Evolutionary conservation across 2,888 invertebrate genomes (phyloP).

Genomic region (Abrostola triplasia): DNA sequence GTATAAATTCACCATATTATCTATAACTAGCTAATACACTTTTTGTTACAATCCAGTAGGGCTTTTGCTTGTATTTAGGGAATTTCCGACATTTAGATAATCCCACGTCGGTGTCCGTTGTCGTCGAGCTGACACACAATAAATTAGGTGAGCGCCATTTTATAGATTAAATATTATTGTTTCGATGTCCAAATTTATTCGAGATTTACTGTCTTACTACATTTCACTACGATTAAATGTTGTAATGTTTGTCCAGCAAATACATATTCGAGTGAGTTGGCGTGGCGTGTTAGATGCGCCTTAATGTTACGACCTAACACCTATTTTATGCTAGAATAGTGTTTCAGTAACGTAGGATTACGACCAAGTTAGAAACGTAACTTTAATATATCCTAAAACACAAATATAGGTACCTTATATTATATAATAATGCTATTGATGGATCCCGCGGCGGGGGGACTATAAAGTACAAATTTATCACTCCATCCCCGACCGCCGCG

Average conservation of each 20-base stretch:
- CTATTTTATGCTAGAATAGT: conserved; percentile 82
- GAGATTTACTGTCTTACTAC: conserved; percentile 75
- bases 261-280: conserved; percentile 60
- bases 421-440: conserved; percentile 71
- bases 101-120: conserved; percentile 39
- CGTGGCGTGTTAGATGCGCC: conserved; percentile 62
- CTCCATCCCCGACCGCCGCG: conserved; percentile 70
- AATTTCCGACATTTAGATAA: conserved; percentile 13
- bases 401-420: conserved; percentile 71
- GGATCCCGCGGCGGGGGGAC: conserved; percentile 71
- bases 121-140: conserved; percentile 47
- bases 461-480: conserved; percentile 87
- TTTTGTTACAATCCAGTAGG: conserved; percentile 1
- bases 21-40: background rate
- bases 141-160: conserved; percentile 53
- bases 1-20: conserved; percentile 8
- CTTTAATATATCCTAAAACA: conserved; percentile 74
- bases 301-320: conserved; percentile 61
- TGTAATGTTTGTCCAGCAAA: conserved; percentile 73
- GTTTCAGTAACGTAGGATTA: conserved; percentile 79
- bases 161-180: conserved; percentile 61
- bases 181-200: conserved; percentile 80
- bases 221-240: conserved; percentile 63
- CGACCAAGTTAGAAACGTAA: conserved; percentile 84
- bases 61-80: conserved; percentile 10